Conservation (phyloP, 2,113 vertebrate species). For the Nothoprocta perdicaria region DNA sequence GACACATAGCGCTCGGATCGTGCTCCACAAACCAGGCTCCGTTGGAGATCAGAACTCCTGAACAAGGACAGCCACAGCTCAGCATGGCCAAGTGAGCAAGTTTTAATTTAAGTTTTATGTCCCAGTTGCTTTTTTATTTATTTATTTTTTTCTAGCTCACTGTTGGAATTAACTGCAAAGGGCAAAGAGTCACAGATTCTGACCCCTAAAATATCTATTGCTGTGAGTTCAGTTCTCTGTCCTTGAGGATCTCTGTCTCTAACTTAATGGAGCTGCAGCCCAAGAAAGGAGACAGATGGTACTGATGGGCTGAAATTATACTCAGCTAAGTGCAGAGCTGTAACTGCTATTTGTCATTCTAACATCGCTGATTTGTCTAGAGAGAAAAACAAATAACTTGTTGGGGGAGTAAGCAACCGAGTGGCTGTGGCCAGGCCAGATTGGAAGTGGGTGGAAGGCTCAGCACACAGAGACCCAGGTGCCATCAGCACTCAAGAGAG, state of each 20-base stretch:
- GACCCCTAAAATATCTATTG: background rate
- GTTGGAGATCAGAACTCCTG: background rate
- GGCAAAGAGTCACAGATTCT: background rate
- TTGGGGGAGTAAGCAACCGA: conserved; percentile 59
- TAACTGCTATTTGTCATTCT: conserved; percentile 74
- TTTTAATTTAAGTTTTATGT: background rate
- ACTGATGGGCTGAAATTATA: conserved; percentile 73
- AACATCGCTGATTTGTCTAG: conserved; percentile 67
- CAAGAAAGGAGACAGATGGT: conserved; percentile 69
- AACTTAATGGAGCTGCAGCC: conserved; percentile 55
- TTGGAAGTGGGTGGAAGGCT: conserved; percentile 69
- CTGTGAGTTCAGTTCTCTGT: conserved; percentile 13
- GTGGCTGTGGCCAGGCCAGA: conserved; percentile 67
- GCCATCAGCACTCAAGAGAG: conserved; percentile 49
- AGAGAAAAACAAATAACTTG: conserved; percentile 71
- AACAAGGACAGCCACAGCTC: background rate
- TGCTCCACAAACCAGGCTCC: background rate
- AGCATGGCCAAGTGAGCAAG: background rate
- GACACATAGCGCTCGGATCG: background rate
- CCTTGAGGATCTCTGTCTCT: conserved; percentile 49
- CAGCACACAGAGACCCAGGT: conserved; percentile 60
- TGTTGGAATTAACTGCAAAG: conserved; percentile 1
- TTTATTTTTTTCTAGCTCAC: background rate
- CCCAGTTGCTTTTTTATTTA: background rate
- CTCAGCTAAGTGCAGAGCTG: conserved; percentile 69